Evolutionary conservation across 2,113 vertebrate species (phyloP), one percentile per base, ranked within the genome.

Genomic region (Microcebus jonahi): DNA sequence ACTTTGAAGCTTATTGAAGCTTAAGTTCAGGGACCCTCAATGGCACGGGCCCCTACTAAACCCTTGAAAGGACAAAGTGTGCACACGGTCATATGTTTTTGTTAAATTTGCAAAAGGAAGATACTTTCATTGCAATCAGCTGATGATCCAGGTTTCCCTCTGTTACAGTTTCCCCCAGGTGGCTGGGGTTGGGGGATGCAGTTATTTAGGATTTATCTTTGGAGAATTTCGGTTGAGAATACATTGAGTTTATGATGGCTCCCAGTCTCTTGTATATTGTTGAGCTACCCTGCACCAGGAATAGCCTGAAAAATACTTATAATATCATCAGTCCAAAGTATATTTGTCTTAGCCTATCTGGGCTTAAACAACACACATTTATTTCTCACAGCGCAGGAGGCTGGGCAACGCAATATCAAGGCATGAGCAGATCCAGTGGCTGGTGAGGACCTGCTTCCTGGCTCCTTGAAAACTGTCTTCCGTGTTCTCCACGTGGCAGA

Each of bases 31-130:
- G 87, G 53, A 27, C 42, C 29, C 65, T 88, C 39, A 2, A 67
- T 15, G 6, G 13, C 71, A 27, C 0, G 13, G 82, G 12, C 6
- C 71, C 25, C 45, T 91, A 53, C 2, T 1, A 29, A 53, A 25
- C 65, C 59, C 42, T 86, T 61, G 31, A 55, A 86, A 87, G 75
- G 50, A 53, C 5, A 10, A 17, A 31, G 25, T 50, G 5, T 34
- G 20, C 68, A 5, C 14, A 13, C 0, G 20, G 39, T 45, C 89
- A 57, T 45, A 34, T 2, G 14, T 34, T 83, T 59, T 11, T 71
- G 4, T 14, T 73, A 79, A 82, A 39, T 55, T 25, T 93, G 61
- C n/a, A 93, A 96, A 94, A 79, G 55, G 68, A 94, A 83, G 34
- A 61, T 45, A 59, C 48, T 90, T 73, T 48, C 6, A 59, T 8